Evolutionary conservation across 53 echinoderm and acorn worm species (phyloP).

Genomic region (Holothuria scabra): DNA sequence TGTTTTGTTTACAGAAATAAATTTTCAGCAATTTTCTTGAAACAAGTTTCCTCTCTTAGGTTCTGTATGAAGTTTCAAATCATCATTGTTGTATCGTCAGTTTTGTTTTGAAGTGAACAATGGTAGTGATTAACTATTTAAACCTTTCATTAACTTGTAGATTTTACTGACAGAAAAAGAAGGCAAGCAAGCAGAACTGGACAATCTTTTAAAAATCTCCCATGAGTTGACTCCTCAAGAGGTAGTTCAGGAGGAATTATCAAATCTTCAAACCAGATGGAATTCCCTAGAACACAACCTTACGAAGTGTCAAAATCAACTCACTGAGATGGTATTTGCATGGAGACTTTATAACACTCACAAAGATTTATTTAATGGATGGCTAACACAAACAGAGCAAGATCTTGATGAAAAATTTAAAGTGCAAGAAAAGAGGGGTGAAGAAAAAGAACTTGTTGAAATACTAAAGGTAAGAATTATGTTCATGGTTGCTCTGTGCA

Average conservation of each 20-base stretch:
- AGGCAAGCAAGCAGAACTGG: neutral
- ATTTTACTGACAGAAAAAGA: conserved; percentile 9
- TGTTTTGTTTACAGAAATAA: no score
- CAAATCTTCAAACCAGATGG: neutral
- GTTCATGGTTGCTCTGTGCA: no score
- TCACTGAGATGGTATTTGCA: neutral
- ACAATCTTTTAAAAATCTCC: neutral
- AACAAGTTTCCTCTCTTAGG: no score
- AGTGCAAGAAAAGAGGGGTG: neutral
- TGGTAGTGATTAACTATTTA: no score
- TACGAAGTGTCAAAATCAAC: neutral
- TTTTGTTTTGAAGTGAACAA: no score
- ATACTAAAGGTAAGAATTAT: neutral
- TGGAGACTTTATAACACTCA: neutral
- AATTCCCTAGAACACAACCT: neutral
- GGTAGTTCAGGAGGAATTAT: neutral
- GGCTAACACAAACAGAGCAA: neutral
- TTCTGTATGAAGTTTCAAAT: no score
- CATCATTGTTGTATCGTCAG: no score
- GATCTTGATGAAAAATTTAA: neutral
- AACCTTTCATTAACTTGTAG: neutral
- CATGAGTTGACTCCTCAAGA: neutral
- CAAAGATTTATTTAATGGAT: neutral
- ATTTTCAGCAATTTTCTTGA: no score
- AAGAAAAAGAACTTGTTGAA: neutral